Evolutionary conservation across 2,797 vertebrate species (phyloP).

Genomic region (Pseudochirops corinnae): DNA sequence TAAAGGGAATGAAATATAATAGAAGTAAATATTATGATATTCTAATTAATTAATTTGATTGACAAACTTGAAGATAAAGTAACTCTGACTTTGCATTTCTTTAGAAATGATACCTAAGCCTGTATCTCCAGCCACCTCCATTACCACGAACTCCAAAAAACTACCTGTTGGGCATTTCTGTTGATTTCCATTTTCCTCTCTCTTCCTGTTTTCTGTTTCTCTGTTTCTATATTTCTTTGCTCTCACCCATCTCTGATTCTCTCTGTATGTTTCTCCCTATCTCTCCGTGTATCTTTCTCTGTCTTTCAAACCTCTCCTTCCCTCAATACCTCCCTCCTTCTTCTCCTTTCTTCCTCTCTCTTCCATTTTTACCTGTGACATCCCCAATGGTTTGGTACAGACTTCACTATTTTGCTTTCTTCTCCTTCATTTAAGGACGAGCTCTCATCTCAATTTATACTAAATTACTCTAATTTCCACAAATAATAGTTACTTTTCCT

Average conservation of each 20-base stretch:
- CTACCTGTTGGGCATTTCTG: neutral
- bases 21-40: constrained; percentile 41
- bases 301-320: neutral
- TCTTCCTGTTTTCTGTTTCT: neutral
- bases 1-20: constrained; percentile 32
- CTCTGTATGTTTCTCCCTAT: neutral
- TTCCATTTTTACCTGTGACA: neutral
- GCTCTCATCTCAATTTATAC: neutral
- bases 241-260: neutral
- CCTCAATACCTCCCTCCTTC: neutral
- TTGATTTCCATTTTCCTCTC: neutral
- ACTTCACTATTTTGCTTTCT: neutral
- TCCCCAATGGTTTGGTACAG: neutral
- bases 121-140: neutral
- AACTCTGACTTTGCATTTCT: neutral
- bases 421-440: neutral
- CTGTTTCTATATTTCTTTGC: neutral
- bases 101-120: neutral
- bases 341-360: neutral
- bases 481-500: neutral
- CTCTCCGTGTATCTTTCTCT: neutral
- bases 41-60: constrained; percentile 29
- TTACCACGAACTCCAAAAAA: neutral
- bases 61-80: neutral
- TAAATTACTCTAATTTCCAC: neutral